phyloP scores from a whole-genome alignment of 2,797 vertebrate genomes.

The Eospalax fontanierii region DNA sequence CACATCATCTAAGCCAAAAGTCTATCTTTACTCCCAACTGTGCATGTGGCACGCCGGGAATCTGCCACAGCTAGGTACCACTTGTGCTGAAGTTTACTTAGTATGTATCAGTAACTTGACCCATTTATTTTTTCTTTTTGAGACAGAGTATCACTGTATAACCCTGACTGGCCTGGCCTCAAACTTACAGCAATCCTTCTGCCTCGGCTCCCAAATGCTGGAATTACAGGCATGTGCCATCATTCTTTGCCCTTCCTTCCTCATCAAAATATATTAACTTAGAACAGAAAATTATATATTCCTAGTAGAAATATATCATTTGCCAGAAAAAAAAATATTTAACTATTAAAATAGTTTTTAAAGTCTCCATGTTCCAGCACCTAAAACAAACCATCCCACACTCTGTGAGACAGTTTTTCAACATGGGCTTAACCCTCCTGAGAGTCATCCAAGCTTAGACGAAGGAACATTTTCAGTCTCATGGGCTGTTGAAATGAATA shows the following conservation, averaged over 20 bases:
- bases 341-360: neutral
- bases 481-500: neutral
- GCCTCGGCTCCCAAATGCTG: neutral
- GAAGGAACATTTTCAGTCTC: neutral
- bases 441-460: neutral
- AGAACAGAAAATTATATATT: neutral
- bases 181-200: neutral
- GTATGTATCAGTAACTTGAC: neutral
- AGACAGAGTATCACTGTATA: neutral
- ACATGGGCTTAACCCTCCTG: neutral
- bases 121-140: neutral
- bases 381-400: neutral
- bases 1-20: too few relatives aligned
- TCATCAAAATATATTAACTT: constrained; percentile 8
- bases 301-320: neutral
- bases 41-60: neutral
- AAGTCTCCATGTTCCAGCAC: neutral
- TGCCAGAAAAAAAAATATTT: constrained; percentile 3
- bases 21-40: neutral
- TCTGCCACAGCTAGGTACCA: rapidly evolving
- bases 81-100: too few relatives aligned
- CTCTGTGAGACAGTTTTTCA: constrained; percentile 2
- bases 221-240: neutral
- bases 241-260: neutral
- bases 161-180: neutral